A percentile compares a stretch with the other conserved stretches of the same genome.
These are phyloP conservation scores for Drosophila sechellia DNA, from an alignment of 1,140 invertebrate species.

Conservation along the genomic window DNA sequence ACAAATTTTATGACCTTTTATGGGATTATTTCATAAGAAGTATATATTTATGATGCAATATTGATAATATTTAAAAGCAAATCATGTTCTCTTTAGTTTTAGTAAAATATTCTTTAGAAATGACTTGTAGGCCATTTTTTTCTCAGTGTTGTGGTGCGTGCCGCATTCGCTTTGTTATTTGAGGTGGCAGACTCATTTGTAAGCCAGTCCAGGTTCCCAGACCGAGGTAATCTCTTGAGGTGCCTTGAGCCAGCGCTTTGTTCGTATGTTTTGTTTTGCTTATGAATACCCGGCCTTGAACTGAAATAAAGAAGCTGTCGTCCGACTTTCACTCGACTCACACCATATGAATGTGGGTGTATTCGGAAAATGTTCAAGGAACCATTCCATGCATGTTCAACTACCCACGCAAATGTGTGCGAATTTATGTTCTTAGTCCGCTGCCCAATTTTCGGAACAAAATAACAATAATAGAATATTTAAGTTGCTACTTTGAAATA, in stretches of 20 bases:
- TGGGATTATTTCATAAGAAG: too few relatives aligned
- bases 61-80: too few relatives aligned
- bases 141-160: constrained; percentile 20
- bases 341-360: constrained; percentile 1
- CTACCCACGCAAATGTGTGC: constrained; percentile 17
- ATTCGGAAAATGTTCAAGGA: constrained; percentile 14
- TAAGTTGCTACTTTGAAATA: not conserved
- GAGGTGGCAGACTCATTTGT: constrained; percentile 46
- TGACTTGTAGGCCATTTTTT: not conserved
- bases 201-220: constrained; percentile 24
- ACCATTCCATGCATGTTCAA: constrained; percentile 16
- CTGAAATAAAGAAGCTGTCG: constrained; percentile 17
- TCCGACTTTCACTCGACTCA: not conserved
- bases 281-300: constrained; percentile 40
- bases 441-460: constrained; percentile 2
- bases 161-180: constrained; percentile 34
- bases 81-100: too few relatives aligned
- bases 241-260: constrained; percentile 19
- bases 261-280: constrained; percentile 44
- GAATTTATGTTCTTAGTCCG: constrained; percentile 3
- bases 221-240: constrained; percentile 10
- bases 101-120: too few relatives aligned
- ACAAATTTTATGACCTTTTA: too few relatives aligned
- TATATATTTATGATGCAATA: too few relatives aligned
- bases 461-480: constrained; percentile 26